phyloP scores from a whole-genome alignment of 2,113 vertebrate species.

The Cathartes aura region DNA sequence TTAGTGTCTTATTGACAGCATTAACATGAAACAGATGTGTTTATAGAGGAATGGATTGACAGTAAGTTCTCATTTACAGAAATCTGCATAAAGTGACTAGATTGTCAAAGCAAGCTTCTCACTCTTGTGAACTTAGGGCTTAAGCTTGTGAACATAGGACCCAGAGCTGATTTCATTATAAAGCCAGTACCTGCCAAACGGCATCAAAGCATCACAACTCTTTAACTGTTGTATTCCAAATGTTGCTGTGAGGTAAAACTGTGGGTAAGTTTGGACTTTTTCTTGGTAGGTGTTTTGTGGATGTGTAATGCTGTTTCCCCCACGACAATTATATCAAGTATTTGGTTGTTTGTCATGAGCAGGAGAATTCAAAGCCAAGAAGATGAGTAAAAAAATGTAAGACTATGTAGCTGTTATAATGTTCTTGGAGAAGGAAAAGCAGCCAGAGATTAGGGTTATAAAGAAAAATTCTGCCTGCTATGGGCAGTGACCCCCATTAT shows the following conservation, averaged over 20 bases:
- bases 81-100: background rate
- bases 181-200: background rate
- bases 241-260: background rate
- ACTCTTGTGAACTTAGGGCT: background rate
- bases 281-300: background rate
- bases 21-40: background rate
- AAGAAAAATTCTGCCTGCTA: background rate
- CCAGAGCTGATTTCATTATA: background rate
- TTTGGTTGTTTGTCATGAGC: background rate
- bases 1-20: background rate
- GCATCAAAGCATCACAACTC: background rate
- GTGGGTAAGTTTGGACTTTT: background rate
- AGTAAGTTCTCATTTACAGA: background rate
- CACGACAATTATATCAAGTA: background rate
- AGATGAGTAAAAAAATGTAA: background rate
- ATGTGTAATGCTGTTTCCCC: background rate
- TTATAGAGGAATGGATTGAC: background rate
- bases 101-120: background rate
- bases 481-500: background rate
- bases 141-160: background rate
- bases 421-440: background rate
- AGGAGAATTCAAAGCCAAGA: background rate
- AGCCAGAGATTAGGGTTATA: background rate
- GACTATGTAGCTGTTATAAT: background rate
- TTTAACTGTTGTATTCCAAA: background rate